These are phyloP conservation scores for Loriculus beryllinus DNA, from an alignment of 2,797 vertebrate species.

Conservation along the genomic window DNA sequence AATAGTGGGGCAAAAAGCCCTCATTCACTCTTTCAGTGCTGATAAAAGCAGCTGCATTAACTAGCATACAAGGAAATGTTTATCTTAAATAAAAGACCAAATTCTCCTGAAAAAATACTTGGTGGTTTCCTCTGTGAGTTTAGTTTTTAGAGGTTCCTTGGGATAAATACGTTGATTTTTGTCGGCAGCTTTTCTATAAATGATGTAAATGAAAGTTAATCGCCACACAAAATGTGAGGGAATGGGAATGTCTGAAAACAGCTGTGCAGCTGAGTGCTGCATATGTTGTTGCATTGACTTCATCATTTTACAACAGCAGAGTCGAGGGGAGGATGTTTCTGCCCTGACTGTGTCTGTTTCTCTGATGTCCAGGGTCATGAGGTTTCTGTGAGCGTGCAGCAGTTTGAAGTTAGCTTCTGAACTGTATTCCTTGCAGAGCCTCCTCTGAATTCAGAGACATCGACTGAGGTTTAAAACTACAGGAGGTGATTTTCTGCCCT, in stretches of 20 bases:
- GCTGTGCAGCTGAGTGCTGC: background rate
- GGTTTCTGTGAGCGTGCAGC: background rate
- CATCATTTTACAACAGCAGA: background rate
- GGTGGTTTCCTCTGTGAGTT: background rate
- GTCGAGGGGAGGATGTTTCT: background rate
- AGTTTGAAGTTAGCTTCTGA: background rate
- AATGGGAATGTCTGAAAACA: background rate
- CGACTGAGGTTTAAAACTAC: background rate
- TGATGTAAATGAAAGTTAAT: background rate
- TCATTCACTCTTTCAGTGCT: background rate
- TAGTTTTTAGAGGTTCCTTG: background rate
- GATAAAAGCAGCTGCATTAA: background rate
- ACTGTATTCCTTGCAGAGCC: background rate
- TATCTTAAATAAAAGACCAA: background rate
- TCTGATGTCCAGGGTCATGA: background rate
- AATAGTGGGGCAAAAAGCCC: background rate
- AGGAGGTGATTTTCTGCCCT: background rate
- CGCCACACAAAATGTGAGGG: background rate
- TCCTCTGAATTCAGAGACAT: background rate
- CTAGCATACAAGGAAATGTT: background rate
- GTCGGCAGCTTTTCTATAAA: background rate
- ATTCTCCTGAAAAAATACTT: background rate
- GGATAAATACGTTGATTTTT: background rate
- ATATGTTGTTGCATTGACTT: rapidly evolving
- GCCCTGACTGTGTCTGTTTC: background rate